Evolutionary conservation across 2,888 invertebrate species (phyloP), one percentile per base, ranked within the genome.

Genomic region (Melinaea menophilus): DNA sequence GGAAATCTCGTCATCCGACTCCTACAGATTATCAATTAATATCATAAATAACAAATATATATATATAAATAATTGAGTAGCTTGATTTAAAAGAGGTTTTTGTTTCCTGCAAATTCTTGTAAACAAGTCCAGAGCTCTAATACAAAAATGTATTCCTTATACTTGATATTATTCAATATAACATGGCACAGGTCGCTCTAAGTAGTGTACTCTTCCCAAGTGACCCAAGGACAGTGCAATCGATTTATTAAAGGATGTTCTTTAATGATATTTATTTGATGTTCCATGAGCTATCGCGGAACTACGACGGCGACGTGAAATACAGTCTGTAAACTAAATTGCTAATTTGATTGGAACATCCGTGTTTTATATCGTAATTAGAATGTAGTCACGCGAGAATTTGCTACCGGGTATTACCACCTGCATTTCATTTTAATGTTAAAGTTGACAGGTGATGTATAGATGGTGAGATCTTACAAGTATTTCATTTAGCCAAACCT

Each of bases 1-100:
- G 58, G 97, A 97, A 74, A 97, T 97, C 89, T 97, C 97, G 88
- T 96, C 96, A 79, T 96, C 96, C 2, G 96, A 96, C 80, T 96
- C 96, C 95, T 95, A 86, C 3, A 86, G 87, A 13, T 13, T 41
- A 46, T 47, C 55, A 47, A 37, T 12, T 11, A 54, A 1, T 5
- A 4, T 33, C 31, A 4, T 4, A 31, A 35, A 41, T 31, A 5
- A 51, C 9, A 31, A 2, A 11, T 1, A 51, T 51, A 22, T 22
- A 22, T 22, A 22, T 22, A 22, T 22, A 22, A 22, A 22, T 22
- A 22, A 22, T 22, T 22, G 22, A 22, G 22, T 22, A 22, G 22
- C 22, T 22, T 22, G 22, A 22, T 22, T 22, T 22, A 22, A 22
- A 22, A 22, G 22, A 22, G 22, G 22, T 22, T 22, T 22, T 22